Conservation (phyloP, 1,140 invertebrate species). For the Lepidurus packardi region DNA sequence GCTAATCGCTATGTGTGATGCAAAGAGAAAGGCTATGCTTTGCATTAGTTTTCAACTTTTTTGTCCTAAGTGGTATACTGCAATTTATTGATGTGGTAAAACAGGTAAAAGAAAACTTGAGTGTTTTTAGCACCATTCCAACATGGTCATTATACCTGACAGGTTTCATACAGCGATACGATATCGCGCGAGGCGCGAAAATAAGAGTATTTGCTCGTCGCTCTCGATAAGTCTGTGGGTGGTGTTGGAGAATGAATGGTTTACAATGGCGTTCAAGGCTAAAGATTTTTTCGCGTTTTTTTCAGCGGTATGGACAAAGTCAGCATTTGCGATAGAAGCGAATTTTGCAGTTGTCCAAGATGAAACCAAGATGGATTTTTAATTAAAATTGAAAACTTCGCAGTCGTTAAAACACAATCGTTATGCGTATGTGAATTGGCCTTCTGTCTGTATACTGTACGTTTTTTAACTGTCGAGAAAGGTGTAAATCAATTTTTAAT, state of each 20-base stretch:
- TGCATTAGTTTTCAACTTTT: too few relatives aligned
- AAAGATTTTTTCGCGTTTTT: too few relatives aligned
- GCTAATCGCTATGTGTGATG: neutral
- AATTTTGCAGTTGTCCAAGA: too few relatives aligned
- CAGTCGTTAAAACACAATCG: neutral
- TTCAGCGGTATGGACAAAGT: too few relatives aligned
- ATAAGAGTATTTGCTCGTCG: neutral
- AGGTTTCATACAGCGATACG: neutral
- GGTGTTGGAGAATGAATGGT: neutral
- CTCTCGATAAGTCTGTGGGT: neutral
- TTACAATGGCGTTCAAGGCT: neutral
- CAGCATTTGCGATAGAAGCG: too few relatives aligned
- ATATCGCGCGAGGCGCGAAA: neutral
- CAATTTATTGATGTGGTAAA: too few relatives aligned
- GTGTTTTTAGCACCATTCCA: neutral
- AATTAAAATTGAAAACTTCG: neutral
- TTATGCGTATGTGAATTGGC: neutral
- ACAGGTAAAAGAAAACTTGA: too few relatives aligned
- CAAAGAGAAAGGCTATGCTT: neutral
- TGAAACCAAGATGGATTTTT: neutral
- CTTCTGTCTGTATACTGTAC: neutral
- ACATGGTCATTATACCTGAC: neutral
- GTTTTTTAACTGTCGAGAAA: neutral
- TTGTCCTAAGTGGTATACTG: too few relatives aligned
- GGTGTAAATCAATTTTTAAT: conserved; percentile 1